Conservation (phyloP, 2,888 invertebrate genomes). For the Prostheceraeus crozeri region DNA sequence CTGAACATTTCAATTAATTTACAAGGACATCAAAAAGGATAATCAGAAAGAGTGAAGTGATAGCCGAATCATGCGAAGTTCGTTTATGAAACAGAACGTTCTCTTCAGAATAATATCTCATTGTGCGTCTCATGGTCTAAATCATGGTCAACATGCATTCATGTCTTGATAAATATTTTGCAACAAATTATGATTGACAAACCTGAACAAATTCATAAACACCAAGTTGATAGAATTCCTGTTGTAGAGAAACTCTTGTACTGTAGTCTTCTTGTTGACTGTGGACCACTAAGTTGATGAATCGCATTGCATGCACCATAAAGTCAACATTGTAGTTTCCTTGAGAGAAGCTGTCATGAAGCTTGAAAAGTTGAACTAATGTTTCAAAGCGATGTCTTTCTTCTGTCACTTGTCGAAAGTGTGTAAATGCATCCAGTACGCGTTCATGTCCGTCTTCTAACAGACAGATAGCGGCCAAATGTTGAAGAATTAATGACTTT, state of each 20-base stretch:
- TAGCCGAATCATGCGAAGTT: too few relatives aligned
- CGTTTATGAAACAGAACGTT: too few relatives aligned
- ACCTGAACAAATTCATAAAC: slow-evolving; percentile 78
- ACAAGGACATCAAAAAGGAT: too few relatives aligned
- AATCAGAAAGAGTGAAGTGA: too few relatives aligned
- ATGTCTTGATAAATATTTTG: too few relatives aligned
- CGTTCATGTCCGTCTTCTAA: slow-evolving; percentile 93
- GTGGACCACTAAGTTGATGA: slow-evolving; percentile 93
- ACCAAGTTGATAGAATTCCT: slow-evolving; percentile 85
- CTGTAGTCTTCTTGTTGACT: slow-evolving; percentile 88
- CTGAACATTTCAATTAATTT: too few relatives aligned
- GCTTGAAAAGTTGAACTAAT: slow-evolving; percentile 85
- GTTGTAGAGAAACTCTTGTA: slow-evolving; percentile 85
- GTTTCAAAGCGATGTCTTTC: slow-evolving; percentile 80
- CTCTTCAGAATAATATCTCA: too few relatives aligned
- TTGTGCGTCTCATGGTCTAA: too few relatives aligned
- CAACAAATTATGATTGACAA: not conserved
- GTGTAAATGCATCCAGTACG: slow-evolving; percentile 83
- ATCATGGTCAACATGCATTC: too few relatives aligned
- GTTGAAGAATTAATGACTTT: slow-evolving; percentile 84
- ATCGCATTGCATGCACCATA: slow-evolving; percentile 73
- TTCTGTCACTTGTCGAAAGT: slow-evolving; percentile 70
- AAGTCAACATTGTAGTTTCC: slow-evolving; percentile 47
- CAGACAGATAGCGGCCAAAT: slow-evolving; percentile 85
- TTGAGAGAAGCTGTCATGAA: slow-evolving; percentile 63